Percentiles rank a stretch among this genome's conserved stretches.
These are phyloP conservation scores for Epizoanthus stellaris DNA, from an alignment of 92 coral and sea anemone genomes.

Conservation along the genomic window DNA sequence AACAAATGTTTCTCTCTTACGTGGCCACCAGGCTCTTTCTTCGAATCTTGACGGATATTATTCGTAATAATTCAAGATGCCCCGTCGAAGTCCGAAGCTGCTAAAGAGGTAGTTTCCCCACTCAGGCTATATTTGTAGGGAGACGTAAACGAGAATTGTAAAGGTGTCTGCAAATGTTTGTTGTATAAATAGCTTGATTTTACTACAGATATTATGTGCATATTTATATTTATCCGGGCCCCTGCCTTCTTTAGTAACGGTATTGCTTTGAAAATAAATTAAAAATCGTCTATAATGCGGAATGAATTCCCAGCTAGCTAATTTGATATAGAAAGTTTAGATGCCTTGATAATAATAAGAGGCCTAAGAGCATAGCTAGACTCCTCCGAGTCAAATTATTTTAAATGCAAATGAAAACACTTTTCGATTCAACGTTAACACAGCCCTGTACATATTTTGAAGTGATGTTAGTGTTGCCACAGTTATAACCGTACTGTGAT, in stretches of 20 bases:
- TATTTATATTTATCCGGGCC: conserved; percentile 44
- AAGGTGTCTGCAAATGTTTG: conserved; percentile 38
- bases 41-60: too few relatives aligned
- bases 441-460: too few relatives aligned
- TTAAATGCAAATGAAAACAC: too few relatives aligned
- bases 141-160: conserved; percentile 21
- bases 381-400: background rate
- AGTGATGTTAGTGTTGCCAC: too few relatives aligned
- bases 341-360: background rate
- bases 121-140: conserved; percentile 1
- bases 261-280: conserved; percentile 43
- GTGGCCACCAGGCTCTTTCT: too few relatives aligned
- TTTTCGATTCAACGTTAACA: too few relatives aligned
- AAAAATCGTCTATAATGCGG: conserved; percentile 22
- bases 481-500: too few relatives aligned
- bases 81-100: background rate
- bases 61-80: background rate
- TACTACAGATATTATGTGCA: conserved; percentile 32
- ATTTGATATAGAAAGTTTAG: conserved; percentile 2
- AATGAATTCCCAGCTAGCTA: conserved; percentile 9
- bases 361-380: background rate
- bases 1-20: too few relatives aligned
- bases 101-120: background rate
- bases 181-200: conserved; percentile 44
- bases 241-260: conserved; percentile 12